Evolutionary conservation across 1,140 invertebrate genomes (phyloP), one percentile per base, ranked within the genome.

Genomic region (Rhopalosiphum padi): DNA sequence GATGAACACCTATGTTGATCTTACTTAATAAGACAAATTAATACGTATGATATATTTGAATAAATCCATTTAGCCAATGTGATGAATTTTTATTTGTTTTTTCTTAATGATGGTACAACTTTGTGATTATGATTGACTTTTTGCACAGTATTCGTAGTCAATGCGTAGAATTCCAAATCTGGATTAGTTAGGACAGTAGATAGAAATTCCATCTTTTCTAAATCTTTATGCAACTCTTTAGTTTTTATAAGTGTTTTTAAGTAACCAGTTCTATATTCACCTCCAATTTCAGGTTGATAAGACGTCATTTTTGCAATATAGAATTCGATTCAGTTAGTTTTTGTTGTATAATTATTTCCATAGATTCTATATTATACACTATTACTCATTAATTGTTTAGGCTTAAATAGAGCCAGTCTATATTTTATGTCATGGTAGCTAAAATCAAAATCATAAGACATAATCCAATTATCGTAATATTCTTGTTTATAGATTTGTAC

Each of bases 151-250:
- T 86, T 23, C 85, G 25, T 15, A 86, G 41, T 23, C 35, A 35
- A 0, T 0, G 43, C 9, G 41, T 43, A 86, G 15, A 86, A 86
- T 86, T 43, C 30, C 8, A 86, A 86, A 43, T 86, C 23, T 6
- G 85, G 85, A 86, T 86, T 43, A 43, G 41, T 86, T 41, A 86
- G 30, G 5, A 86, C 85, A 25, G 3, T 86, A 15, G 85, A 86
- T 30, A 86, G 37, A 30, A 86, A 86, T 43, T 86, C 85, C 85
- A 86, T 86, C 30, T 87, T 87, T 46, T 87, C 85, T 43, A 87
- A 46, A 87, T 87, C 85, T 87, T 87, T 87, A 48, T 30, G 43
- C 9, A 87, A 46, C 23, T 87, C 85, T 46, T 46, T 46, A 48
- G 25, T 43, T 21, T 87, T 87, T 87, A 87, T 87, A n/a, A 87